A percentile compares a stretch with the other conserved stretches of the same genome.
Conservation (phyloP, 1,140 invertebrate genomes). For the Euura lappo region DNA sequence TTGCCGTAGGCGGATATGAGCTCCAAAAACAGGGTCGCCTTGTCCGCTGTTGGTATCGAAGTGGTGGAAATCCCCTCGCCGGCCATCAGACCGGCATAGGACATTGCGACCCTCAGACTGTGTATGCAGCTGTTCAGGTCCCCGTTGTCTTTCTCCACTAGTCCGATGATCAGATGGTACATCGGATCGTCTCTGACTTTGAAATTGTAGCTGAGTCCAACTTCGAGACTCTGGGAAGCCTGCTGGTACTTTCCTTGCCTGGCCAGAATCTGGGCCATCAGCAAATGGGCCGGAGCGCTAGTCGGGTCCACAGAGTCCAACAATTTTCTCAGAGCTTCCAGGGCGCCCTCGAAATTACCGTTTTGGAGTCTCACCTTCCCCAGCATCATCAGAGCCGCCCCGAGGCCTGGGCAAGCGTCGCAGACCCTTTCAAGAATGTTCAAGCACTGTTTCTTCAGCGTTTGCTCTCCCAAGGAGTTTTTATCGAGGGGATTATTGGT, state of each 20-base stretch:
- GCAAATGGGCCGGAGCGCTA: conserved; percentile 81
- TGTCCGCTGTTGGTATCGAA: conserved; percentile 69
- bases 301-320: conserved; percentile 77
- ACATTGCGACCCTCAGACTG: conserved; percentile 76
- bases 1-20: conserved; percentile 79
- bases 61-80: conserved; percentile 39
- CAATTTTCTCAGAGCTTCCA: conserved; percentile 72
- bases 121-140: conserved; percentile 77
- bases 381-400: conserved; percentile 74
- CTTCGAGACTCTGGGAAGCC: conserved; percentile 85
- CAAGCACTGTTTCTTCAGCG: conserved; percentile 62
- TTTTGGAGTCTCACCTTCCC: conserved; percentile 82
- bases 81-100: conserved; percentile 49
- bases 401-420: conserved; percentile 82
- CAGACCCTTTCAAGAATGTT: conserved; percentile 76
- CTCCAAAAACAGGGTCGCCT: conserved; percentile 87
- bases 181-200: conserved; percentile 88
- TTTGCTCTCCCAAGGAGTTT: conserved; percentile 55
- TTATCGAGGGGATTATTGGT: conserved; percentile 38
- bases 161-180: conserved; percentile 86
- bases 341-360: conserved; percentile 75
- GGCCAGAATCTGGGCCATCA: conserved; percentile 86
- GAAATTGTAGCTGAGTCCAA: conserved; percentile 90
- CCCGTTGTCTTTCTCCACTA: conserved; percentile 80
- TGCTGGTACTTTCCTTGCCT: conserved; percentile 76